Conservation (phyloP, 37 sponge, comb jelly and placozoan species). For the Agelas oroides region DNA sequence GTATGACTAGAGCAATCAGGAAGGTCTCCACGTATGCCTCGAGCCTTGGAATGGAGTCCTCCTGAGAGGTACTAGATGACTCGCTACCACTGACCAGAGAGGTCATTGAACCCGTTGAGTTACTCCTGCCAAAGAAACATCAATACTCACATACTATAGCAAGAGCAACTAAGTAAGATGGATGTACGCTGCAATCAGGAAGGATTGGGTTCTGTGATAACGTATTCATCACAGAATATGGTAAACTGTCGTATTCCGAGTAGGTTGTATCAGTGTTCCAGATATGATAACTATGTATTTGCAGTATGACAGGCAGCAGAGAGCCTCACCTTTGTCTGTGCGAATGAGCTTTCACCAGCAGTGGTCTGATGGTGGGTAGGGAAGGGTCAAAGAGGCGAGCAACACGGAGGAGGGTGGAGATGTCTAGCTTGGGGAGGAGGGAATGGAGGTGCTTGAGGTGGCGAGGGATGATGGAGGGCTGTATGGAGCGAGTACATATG, state of each 20-base stretch:
- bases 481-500: too few relatives aligned
- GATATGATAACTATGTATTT: too few relatives aligned
- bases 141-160: not conserved
- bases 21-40: slow-evolving; percentile 68
- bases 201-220: too few relatives aligned
- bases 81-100: slow-evolving; percentile 20
- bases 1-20: slow-evolving; percentile 50
- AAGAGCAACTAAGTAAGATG: not conserved
- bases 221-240: too few relatives aligned
- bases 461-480: slow-evolving; percentile 73
- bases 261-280: too few relatives aligned
- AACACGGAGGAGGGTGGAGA: slow-evolving; percentile 44
- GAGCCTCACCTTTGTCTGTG: slow-evolving; percentile 38
- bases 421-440: slow-evolving; percentile 55
- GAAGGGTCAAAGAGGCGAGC: slow-evolving; percentile 76
- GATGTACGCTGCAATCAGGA: too few relatives aligned
- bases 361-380: slow-evolving; percentile 62
- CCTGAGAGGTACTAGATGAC: not conserved
- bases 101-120: slow-evolving; percentile 70
- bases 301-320: too few relatives aligned
- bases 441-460: slow-evolving; percentile 43
- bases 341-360: slow-evolving; percentile 61
- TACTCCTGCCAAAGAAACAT: slow-evolving; percentile 46
- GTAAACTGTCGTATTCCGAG: too few relatives aligned
- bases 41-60: slow-evolving; percentile 11